A percentile compares a stretch with the other conserved stretches of the same genome.
These are phyloP conservation scores for Ptiloglossa arizonensis DNA, from an alignment of 1,140 invertebrate species.

Conservation along the genomic window DNA sequence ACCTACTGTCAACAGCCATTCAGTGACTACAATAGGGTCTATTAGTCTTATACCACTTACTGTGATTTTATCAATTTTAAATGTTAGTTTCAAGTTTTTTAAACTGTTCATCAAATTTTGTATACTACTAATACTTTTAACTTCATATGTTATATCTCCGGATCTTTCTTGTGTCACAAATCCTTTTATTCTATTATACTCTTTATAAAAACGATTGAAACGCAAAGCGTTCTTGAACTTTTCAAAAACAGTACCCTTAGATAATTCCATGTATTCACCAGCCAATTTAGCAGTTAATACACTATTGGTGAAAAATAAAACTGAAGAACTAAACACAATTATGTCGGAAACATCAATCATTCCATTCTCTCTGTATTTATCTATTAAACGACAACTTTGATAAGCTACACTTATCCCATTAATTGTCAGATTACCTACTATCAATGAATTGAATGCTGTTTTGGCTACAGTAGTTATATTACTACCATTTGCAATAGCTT, in stretches of 20 bases:
- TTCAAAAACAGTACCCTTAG: constrained; percentile 9
- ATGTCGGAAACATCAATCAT: constrained; percentile 38
- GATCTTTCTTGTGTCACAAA: background rate
- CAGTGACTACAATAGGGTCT: background rate
- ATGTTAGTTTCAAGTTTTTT: background rate
- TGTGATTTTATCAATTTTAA: background rate
- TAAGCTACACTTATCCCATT: constrained; percentile 47
- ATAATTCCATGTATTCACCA: constrained; percentile 1
- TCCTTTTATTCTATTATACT: background rate
- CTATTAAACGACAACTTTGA: constrained; percentile 46
- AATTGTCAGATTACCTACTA: constrained; percentile 55
- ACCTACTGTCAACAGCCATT: background rate
- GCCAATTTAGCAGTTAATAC: constrained; percentile 59
- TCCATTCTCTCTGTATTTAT: constrained; percentile 36
- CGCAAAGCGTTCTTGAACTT: background rate
- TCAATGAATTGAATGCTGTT: constrained; percentile 55
- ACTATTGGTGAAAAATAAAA: constrained; percentile 62
- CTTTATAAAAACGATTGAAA: background rate
- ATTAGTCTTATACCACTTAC: constrained; percentile 5
- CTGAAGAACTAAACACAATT: constrained; percentile 48
- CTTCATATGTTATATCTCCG: background rate
- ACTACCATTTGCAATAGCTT: constrained; percentile 39
- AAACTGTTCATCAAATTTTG: background rate
- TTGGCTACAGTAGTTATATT: constrained; percentile 40
- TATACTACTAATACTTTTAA: background rate